Evolutionary conservation across 2,888 invertebrate genomes (phyloP), one percentile per base, ranked within the genome.

Genomic region (Drosophila testacea): DNA sequence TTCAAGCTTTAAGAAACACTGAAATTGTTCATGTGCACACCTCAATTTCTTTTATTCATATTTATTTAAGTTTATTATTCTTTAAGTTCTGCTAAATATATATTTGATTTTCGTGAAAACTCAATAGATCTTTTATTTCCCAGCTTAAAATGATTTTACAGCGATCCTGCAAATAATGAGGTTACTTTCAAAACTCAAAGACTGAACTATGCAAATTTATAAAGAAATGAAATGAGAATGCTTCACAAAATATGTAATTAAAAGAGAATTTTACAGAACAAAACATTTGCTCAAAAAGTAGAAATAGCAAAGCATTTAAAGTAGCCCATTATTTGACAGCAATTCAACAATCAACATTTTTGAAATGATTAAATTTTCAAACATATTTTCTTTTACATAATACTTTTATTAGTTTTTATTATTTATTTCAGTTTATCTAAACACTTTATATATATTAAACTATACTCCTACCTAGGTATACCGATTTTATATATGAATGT

Each of bases 401-500:
- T 56, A 27, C 6, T 9, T 11, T 7, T 46, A 16, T 52, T 4
- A 10, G 34, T 27, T n/a, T 38, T 34, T 54, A 28, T 51, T 27
- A 13, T 46, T 6, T 0, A 6, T 46, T 47, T 57, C 16, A 38
- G 54, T 56, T 56, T 32, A 30, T 5, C 44, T 22, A 4, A 27
- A 57, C 22, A 57, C 72, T 65, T 42, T 48, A 73, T 52, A 28
- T 51, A 59, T 42, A 60, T 34, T 42, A 56, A 73, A 67, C 61
- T 70, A 73, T 56, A 63, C 69, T 46, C 69, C 66, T 62, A 62
- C 46, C 68, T 67, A 81, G 70, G 60, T 81, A 80, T 86, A 83
- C 61, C 83, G 83, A 86, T 88, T 85, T 85, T 83, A 89, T 79
- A 75, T 81, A 87, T 90, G 82, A 90, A 91, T 91, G 91, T 91